These are phyloP conservation scores for Micrastur ruficollis DNA, from an alignment of 2,797 vertebrate genomes.

Conservation along the genomic window DNA sequence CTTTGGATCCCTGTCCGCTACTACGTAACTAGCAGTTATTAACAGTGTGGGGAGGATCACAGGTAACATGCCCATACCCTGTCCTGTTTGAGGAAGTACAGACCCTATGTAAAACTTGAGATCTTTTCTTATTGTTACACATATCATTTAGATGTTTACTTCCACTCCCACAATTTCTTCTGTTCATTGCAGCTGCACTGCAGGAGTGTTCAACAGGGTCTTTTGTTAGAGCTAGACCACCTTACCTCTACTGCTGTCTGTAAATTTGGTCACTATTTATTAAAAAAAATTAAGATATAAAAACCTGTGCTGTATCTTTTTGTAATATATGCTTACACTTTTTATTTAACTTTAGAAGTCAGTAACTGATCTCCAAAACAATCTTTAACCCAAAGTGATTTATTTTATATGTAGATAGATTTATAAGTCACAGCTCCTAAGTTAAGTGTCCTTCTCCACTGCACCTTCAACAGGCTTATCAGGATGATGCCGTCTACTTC, in stretches of 20 bases:
- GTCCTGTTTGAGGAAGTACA: neutral
- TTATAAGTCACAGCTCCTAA: neutral
- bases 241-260: neutral
- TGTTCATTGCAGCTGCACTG: neutral
- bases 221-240: neutral
- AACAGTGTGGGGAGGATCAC: neutral
- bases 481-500: neutral
- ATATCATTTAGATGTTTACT: neutral
- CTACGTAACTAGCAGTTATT: neutral
- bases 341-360: neutral
- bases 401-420: neutral
- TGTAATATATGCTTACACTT: neutral
- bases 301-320: neutral
- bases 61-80: neutral
- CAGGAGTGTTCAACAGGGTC: neutral
- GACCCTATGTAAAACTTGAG: neutral
- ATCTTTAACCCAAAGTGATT: neutral
- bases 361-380: neutral
- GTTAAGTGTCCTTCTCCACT: neutral
- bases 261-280: neutral
- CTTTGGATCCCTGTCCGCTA: neutral
- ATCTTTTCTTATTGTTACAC: neutral
- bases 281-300: neutral
- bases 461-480: neutral
- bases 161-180: neutral